Evolutionary conservation across 64 coral and sea anemone species (phyloP).

Genomic region (Montipora cactus): DNA sequence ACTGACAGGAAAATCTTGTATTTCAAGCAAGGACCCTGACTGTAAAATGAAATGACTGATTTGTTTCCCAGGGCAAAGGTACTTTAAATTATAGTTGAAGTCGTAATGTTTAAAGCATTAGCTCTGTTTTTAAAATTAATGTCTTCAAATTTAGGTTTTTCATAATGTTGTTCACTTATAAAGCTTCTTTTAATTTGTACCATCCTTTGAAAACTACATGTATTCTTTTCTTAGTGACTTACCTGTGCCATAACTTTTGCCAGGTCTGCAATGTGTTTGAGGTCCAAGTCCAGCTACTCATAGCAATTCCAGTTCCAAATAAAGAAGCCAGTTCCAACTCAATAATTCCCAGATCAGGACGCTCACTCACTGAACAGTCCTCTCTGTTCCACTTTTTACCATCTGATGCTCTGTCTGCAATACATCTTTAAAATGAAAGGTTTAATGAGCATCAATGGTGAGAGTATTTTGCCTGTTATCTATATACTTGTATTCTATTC

Average conservation of each 20-base stretch:
- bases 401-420: slow-evolving; percentile 77
- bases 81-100: no score
- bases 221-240: neutral
- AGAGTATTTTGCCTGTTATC: neutral
- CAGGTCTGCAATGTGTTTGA: slow-evolving; percentile 92
- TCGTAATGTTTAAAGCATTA: no score
- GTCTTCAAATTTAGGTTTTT: no score
- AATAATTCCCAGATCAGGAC: slow-evolving; percentile 85
- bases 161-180: no score
- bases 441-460: neutral
- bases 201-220: neutral
- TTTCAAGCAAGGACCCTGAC: no score
- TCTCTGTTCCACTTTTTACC: slow-evolving; percentile 58
- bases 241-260: slow-evolving; percentile 97
- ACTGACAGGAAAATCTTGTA: no score
- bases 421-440: slow-evolving; percentile 36
- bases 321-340: slow-evolving; percentile 90
- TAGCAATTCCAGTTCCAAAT: slow-evolving; percentile 96
- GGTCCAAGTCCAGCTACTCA: slow-evolving; percentile 98
- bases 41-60: no score
- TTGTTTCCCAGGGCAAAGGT: no score
- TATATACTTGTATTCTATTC: no score
- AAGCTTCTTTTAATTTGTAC: no score
- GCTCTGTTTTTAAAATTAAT: no score
- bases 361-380: slow-evolving; percentile 61